Evolutionary conservation across 2,113 vertebrate genomes (phyloP).

Genomic region (Ibidorhyncha struthersii): DNA sequence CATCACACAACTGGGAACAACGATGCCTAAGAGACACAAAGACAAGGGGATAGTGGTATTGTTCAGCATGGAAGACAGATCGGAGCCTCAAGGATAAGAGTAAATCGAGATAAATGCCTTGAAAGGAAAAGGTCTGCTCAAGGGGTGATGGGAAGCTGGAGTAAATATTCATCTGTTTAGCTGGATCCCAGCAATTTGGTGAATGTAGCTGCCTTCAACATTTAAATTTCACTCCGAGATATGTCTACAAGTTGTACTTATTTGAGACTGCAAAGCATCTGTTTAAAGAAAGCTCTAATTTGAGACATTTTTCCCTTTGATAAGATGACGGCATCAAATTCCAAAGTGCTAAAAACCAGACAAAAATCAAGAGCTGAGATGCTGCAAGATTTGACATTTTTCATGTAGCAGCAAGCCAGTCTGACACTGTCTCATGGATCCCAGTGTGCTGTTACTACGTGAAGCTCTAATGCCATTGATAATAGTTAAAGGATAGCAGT

Average conservation of each 20-base stretch:
- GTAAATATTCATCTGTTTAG: neutral
- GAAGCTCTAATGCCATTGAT: constrained; percentile 32
- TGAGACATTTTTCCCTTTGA: constrained; percentile 39
- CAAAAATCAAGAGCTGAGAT: constrained; percentile 37
- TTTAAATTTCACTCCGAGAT: neutral
- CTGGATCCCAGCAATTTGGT: neutral
- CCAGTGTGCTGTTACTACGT: neutral
- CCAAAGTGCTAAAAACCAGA: constrained; percentile 37
- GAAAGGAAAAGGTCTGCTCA: neutral
- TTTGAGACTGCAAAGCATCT: neutral
- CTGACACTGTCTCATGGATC: constrained; percentile 25
- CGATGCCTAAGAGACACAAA: neutral
- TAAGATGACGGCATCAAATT: constrained; percentile 16
- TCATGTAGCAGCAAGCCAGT: constrained; percentile 45
- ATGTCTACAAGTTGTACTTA: neutral
- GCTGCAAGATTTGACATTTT: constrained; percentile 45
- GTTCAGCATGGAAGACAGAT: neutral
- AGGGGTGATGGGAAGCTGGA: neutral
- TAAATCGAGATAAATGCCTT: neutral
- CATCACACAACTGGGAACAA: neutral
- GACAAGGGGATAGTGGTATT: neutral
- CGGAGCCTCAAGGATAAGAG: neutral
- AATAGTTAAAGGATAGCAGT: constrained; percentile 18
- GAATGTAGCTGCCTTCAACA: neutral
- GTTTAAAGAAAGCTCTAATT: constrained; percentile 43